Conservation (phyloP, 2,113 vertebrate genomes). For the Probosciger aterrimus region DNA sequence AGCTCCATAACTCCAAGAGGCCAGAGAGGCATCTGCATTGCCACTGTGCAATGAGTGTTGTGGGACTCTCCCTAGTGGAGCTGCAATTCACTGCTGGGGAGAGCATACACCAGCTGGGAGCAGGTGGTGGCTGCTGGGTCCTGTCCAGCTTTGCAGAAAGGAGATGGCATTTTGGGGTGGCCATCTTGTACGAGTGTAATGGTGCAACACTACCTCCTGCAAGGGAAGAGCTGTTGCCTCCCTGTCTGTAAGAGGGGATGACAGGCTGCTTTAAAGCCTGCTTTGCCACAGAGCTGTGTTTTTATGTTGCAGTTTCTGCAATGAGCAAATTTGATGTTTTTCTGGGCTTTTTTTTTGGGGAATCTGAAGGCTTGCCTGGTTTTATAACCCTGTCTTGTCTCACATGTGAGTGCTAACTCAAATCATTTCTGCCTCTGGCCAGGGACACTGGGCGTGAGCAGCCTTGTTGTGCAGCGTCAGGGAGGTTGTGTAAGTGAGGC, state of each 20-base stretch:
- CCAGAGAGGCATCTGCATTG: background rate
- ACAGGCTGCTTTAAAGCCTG: background rate
- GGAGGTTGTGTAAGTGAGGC: background rate
- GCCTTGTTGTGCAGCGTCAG: background rate
- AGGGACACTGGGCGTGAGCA: background rate
- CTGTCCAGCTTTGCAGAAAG: background rate
- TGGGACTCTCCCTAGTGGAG: background rate
- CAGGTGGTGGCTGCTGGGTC: background rate
- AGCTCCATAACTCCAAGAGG: background rate
- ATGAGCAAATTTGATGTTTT: background rate
- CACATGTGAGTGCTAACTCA: background rate
- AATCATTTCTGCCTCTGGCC: background rate
- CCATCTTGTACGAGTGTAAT: constrained; percentile 20
- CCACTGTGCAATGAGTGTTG: background rate
- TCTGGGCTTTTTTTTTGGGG: background rate
- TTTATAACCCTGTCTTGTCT: background rate
- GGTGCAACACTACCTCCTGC: background rate
- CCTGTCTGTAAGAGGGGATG: background rate
- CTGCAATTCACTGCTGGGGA: accelerated
- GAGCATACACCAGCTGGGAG: accelerated
- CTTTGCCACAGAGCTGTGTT: background rate
- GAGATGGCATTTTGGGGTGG: background rate
- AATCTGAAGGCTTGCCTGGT: background rate
- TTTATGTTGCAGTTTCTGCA: background rate
- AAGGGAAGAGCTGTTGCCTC: background rate